phyloP scores from a whole-genome alignment of 2,113 vertebrate species.

The Uropsilus gracilis region DNA sequence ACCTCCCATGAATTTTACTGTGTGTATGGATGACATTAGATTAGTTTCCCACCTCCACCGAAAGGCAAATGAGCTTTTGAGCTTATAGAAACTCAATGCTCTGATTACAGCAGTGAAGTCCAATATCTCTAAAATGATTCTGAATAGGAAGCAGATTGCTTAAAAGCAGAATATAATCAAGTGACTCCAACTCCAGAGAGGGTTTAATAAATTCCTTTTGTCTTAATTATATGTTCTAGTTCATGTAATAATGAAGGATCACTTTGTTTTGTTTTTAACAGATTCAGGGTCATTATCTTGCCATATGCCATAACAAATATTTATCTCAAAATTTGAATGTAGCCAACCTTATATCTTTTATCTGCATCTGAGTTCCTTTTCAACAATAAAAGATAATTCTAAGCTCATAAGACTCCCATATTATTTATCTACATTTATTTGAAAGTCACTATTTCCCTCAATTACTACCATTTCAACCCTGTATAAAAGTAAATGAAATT shows the following conservation, averaged over 20 bases:
- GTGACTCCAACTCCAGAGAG: constrained; percentile 56
- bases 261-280: constrained; percentile 44
- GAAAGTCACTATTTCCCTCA: not conserved
- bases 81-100: constrained; percentile 21
- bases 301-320: constrained; percentile 54
- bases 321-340: constrained; percentile 54
- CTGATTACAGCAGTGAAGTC: constrained; percentile 75
- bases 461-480: not conserved
- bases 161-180: constrained; percentile 70
- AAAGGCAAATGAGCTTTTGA: constrained; percentile 53
- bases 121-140: constrained; percentile 59
- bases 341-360: constrained; percentile 19
- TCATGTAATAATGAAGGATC: constrained; percentile 32
- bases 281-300: constrained; percentile 11
- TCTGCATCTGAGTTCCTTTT: not conserved
- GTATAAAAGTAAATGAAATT: not conserved
- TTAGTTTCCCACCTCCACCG: not conserved
- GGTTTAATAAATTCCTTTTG: constrained; percentile 55
- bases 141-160: constrained; percentile 73
- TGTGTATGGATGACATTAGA: not conserved
- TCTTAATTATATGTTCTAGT: constrained; percentile 51
- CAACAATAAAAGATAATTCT: not conserved
- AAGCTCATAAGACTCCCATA: not conserved
- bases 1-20: not conserved
- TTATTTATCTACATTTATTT: not conserved